Conservation (phyloP, 2,888 invertebrate genomes). For the Agrotis puta region DNA sequence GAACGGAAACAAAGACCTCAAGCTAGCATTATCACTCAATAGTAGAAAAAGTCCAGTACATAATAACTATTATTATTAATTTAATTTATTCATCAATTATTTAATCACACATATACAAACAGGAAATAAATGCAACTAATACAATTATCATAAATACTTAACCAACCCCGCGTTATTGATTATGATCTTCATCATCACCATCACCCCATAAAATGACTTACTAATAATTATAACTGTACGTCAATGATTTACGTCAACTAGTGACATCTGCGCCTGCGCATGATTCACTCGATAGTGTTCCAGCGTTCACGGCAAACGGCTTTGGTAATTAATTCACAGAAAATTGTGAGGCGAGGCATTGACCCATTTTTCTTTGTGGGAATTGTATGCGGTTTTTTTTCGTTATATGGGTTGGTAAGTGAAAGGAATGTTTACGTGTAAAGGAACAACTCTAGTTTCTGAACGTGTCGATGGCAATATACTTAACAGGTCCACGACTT, state of each 20-base stretch:
- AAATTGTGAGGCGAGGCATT: slow-evolving; percentile 45
- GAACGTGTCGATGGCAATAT: no score
- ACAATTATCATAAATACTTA: slow-evolving; percentile 12
- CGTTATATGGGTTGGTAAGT: background rate
- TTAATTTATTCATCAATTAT: background rate
- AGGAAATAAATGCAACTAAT: slow-evolving; percentile 2
- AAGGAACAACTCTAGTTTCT: no score
- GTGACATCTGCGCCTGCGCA: slow-evolving; percentile 59
- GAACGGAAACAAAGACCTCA: background rate
- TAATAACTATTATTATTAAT: background rate
- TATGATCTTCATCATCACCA: slow-evolving; percentile 6
- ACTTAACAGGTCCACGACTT: no score
- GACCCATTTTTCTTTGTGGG: slow-evolving; percentile 50
- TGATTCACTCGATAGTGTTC: slow-evolving; percentile 52
- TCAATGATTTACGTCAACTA: slow-evolving; percentile 54
- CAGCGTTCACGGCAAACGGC: slow-evolving; percentile 46
- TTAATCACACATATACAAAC: background rate
- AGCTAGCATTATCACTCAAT: background rate
- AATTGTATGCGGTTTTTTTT: background rate
- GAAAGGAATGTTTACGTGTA: background rate
- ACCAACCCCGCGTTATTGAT: slow-evolving; percentile 15
- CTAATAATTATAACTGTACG: slow-evolving; percentile 25
- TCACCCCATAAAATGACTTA: slow-evolving; percentile 31
- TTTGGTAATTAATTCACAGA: slow-evolving; percentile 61
- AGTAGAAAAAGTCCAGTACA: background rate